Base-by-base conservation (phyloP, 2,888 invertebrate genomes). In the Drymonia ruficornis region DNA sequence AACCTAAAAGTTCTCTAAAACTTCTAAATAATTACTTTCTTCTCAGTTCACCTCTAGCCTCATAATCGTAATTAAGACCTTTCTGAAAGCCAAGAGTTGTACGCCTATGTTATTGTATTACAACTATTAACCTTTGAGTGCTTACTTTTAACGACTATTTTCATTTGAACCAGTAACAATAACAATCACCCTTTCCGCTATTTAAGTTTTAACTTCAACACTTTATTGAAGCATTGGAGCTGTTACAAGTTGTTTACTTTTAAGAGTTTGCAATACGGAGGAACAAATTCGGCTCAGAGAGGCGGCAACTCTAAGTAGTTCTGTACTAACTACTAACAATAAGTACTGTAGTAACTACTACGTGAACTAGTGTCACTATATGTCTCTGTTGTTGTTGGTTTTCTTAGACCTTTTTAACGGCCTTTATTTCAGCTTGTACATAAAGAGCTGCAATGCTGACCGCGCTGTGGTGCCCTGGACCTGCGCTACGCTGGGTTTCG, bases 181-280 rank as follows among this genome's bases (percentile, higher is more conserved):
- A 43, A 43, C 43, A 19, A 19, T 43, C 13, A 45, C n/a, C 45
- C 45, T 45, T 45, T 45, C 45, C 45, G 15, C n/a, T 28, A 28
- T 28, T 45, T 28, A 40, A 40, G 49, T 51, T 48, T 40, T 29
- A 57, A 51, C 50, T 49, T 57, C 51, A 45, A 53, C 16, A 47
- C 36, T 31, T 50, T 56, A 50, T 53, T 40, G 44, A 53, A 16
- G 16, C 43, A 49, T 40, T 50, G 48, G 47, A 47, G 50, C 49
- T 42, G 50, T 15, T 50, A n/a, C 44, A 46, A 49, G 49, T 46
- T 52, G 51, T 49, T 54, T 58, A 50, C 51, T 47, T 54, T 52
- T 43, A 54, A 58, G 52, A 38, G 47, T 58, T 45, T 28, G 15
- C n/a, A 28, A 45, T 23, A 36, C n/a, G n/a, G 50, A 46, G 38